These are phyloP conservation scores for Tribolium madens DNA, from an alignment of 1,140 invertebrate species.

Conservation along the genomic window DNA sequence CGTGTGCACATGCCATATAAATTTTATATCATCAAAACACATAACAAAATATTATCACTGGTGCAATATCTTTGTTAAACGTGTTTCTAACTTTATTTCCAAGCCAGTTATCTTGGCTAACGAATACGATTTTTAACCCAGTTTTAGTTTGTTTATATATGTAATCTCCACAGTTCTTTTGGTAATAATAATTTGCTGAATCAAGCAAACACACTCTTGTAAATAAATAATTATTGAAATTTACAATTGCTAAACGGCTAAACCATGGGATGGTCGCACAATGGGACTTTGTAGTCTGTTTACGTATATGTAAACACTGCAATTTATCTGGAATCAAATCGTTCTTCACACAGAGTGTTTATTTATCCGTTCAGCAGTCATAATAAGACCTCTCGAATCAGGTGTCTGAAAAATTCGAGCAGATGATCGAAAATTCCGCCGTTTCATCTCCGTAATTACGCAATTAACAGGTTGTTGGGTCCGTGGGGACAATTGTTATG, in stretches of 20 bases:
- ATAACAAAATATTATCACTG: neutral
- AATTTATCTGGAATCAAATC: constrained; percentile 5
- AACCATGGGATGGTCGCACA: neutral
- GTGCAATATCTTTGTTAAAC: neutral
- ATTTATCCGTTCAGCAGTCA: neutral
- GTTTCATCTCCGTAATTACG: constrained; percentile 56
- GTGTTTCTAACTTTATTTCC: neutral
- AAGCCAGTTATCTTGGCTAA: neutral
- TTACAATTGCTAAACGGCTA: neutral
- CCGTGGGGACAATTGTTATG: constrained; percentile 63
- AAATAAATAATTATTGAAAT: neutral
- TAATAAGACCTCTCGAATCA: constrained; percentile 10
- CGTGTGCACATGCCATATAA: neutral
- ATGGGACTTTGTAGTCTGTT: constrained; percentile 25
- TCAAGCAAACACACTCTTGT: neutral
- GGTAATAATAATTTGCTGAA: neutral
- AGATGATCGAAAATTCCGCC: constrained; percentile 56
- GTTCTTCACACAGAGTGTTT: neutral
- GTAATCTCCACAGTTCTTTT: neutral
- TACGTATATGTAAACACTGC: neutral
- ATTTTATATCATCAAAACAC: neutral
- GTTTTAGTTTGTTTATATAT: neutral
- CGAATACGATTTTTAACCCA: neutral
- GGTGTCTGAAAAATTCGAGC: constrained; percentile 50
- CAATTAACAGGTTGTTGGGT: constrained; percentile 63